Conservation (phyloP, 2,888 invertebrate species). For the Ctena decussata region DNA sequence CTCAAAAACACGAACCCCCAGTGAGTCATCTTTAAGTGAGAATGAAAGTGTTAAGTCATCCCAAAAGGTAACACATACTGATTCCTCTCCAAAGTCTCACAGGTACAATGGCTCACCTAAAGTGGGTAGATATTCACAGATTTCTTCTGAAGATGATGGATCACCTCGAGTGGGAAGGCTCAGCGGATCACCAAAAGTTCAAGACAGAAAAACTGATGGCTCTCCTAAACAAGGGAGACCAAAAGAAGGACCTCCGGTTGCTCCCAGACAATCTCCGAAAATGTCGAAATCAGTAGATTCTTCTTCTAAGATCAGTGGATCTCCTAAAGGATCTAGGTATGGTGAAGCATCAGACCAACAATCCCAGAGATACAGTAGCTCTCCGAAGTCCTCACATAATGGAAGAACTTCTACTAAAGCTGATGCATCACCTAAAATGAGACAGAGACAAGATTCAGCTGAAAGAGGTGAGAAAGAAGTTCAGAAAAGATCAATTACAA, state of each 20-base stretch:
- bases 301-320: constrained; percentile 57
- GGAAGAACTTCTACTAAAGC: constrained; percentile 15
- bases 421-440: constrained; percentile 30
- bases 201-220: constrained; percentile 35
- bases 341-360: background rate
- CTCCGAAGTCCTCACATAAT: constrained; percentile 43
- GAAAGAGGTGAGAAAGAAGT: constrained; percentile 21
- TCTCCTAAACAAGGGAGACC: constrained; percentile 58
- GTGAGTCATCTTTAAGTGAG: constrained; percentile 81
- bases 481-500: constrained; percentile 18
- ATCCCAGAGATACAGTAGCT: background rate
- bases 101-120: constrained; percentile 69
- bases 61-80: constrained; percentile 39
- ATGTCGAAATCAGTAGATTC: constrained; percentile 30
- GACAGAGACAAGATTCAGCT: constrained; percentile 18
- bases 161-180: constrained; percentile 62
- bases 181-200: constrained; percentile 58
- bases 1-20: constrained; percentile 73
- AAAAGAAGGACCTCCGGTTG: constrained; percentile 45
- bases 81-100: constrained; percentile 58
- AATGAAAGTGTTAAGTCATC: constrained; percentile 62
- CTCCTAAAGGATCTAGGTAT: background rate
- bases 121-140: constrained; percentile 44
- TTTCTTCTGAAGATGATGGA: constrained; percentile 57
- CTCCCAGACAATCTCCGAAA: constrained; percentile 52